Percentiles rank a stretch among this genome's conserved stretches.
These are phyloP conservation scores for Megalopta genalis DNA, from an alignment of 1,140 invertebrate genomes.

Conservation along the genomic window DNA sequence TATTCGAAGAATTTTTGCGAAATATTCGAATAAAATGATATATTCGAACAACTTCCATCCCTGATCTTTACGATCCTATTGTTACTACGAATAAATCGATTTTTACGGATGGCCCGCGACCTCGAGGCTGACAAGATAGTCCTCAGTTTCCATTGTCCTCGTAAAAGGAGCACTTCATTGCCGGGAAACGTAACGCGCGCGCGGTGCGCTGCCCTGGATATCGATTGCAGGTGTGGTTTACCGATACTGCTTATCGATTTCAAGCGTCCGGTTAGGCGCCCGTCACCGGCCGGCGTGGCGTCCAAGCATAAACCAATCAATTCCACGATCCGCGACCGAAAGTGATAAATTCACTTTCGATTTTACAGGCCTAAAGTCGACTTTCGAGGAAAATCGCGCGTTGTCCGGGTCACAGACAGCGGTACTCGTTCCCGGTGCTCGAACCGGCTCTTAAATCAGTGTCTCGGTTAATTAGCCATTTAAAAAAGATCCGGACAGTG, in stretches of 20 bases:
- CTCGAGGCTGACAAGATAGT: neutral
- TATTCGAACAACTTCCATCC: too few species aligned
- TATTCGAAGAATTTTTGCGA: too few species aligned
- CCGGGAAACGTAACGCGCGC: conserved; percentile 39
- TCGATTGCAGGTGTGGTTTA: conserved; percentile 23
- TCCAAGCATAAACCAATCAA: neutral
- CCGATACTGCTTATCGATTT: conserved; percentile 37
- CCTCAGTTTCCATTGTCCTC: conserved; percentile 30
- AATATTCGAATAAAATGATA: too few species aligned
- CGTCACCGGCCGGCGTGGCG: neutral
- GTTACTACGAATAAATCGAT: too few species aligned
- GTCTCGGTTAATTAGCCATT: neutral
- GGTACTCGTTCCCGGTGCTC: neutral
- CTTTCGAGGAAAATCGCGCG: neutral
- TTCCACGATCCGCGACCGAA: neutral
- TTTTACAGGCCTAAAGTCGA: conserved; percentile 28
- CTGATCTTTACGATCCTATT: neutral
- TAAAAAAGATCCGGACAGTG: neutral
- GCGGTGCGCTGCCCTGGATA: conserved; percentile 16
- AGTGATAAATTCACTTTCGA: conserved; percentile 47
- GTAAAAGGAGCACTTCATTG: conserved; percentile 34
- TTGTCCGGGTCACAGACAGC: too few species aligned
- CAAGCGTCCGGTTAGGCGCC: conserved; percentile 26
- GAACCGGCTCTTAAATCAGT: conserved; percentile 24
- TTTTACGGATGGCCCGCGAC: neutral